Base-by-base conservation (phyloP, 2,113 vertebrate genomes). In the Montifringilla adamsi region DNA sequence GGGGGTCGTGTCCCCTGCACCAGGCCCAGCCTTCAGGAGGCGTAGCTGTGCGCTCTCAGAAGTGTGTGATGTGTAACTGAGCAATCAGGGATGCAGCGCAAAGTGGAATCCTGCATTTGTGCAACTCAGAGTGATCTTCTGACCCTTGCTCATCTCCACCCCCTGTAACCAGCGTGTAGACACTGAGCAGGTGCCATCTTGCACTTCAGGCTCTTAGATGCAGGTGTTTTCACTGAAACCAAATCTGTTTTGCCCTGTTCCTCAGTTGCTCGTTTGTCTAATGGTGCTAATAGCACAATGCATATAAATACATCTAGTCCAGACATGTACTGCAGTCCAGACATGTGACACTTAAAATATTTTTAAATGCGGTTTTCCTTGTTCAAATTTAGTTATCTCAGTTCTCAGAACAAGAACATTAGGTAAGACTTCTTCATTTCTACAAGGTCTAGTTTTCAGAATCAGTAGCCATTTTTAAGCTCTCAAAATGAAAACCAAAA, bases 1-100 rank as follows among this genome's bases (percentile, higher is more conserved):
- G 26, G 21, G 33, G 12, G 9, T 31, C 0, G 0, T 13, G 27
- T 46, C 69, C 9, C 9, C 1, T 16, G 14, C 47, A 18, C 4
- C 23, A 63, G 46, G 26, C 41, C 73, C 30, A 24, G 79, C 0
- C 0, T 30, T 75, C 13, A 31, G 56, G 60, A 66, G 60, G 35
- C 67, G 58, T n/a, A 43, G 23, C 56, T 62, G 43, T 49, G 59
- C 28, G 63, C 37, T 50, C 28, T 55, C 39, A n/a, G 77, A 17
- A 59, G 47, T 0, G 7, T 6, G 8, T 13, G 30, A 14, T 14
- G 13, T 60, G 18, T 44, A 47, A 46, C 46, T 56, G 56, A 43
- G 56, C 58, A 62, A 23, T 52, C 9, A 1, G 53, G 33, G 41
- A 64, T 62, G 47, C n/a, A 41, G 68, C 6, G 4, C 53, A 13